Evolutionary conservation across 2,888 invertebrate species (phyloP).

Genomic region (Emmelina monodactyla): DNA sequence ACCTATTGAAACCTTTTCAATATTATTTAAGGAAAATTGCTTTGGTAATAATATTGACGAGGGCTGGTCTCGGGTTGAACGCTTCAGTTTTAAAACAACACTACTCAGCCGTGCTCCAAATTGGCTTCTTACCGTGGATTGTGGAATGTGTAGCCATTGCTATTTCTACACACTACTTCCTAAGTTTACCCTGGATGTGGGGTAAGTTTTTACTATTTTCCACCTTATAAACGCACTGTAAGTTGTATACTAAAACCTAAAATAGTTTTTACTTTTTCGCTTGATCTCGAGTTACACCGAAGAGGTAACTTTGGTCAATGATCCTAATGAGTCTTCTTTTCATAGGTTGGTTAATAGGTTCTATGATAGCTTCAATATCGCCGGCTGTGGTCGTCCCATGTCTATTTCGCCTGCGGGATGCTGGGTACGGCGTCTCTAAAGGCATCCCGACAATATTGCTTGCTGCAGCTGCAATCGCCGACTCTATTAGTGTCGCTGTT

Average conservation of each 20-base stretch:
- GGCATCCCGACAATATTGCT: conserved; percentile 89
- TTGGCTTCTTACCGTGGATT: conserved; percentile 81
- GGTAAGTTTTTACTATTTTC: conserved; percentile 29
- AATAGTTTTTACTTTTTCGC: no score
- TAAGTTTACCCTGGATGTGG: conserved; percentile 83
- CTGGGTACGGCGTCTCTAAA: conserved; percentile 80
- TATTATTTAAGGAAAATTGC: conserved; percentile 80
- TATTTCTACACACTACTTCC: conserved; percentile 69
- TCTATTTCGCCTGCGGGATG: conserved; percentile 75
- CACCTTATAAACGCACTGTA: no score
- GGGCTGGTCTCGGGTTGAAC: conserved; percentile 86
- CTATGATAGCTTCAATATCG: conserved; percentile 85
- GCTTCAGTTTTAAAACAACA: conserved; percentile 76
- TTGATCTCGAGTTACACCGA: no score
- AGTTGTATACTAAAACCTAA: no score
- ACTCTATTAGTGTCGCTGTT: conserved; percentile 88
- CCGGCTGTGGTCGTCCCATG: conserved; percentile 92
- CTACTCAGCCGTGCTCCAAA: conserved; percentile 74
- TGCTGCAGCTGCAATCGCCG: conserved; percentile 87
- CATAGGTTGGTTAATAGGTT: conserved; percentile 72
- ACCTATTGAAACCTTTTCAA: no score
- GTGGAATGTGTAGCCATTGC: conserved; percentile 73
- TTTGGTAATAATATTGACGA: conserved; percentile 80
- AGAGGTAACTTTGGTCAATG: no score
- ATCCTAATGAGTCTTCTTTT: no score